Conservation (phyloP, 1,140 invertebrate genomes). For the Trachelipus rathkii region DNA sequence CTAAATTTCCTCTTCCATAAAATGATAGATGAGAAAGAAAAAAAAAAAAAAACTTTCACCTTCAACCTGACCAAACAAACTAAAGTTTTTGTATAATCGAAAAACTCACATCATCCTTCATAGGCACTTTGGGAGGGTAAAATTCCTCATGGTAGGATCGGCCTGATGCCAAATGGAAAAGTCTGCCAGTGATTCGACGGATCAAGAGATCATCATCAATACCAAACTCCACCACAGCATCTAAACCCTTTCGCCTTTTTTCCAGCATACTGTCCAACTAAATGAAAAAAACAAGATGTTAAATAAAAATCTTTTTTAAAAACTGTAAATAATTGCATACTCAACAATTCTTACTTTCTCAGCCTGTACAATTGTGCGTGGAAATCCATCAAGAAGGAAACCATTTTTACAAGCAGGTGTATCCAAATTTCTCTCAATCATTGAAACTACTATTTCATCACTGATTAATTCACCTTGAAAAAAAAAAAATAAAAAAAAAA, state of each 20-base stretch:
- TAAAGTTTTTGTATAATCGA: too few relatives aligned
- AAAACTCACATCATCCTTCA: too few relatives aligned
- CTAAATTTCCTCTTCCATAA: too few relatives aligned
- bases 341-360: conserved; percentile 62
- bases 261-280: conserved; percentile 84
- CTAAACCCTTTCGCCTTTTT: conserved; percentile 72
- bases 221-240: conserved; percentile 90
- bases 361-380: conserved; percentile 85
- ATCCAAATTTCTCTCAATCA: conserved; percentile 86
- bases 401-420: conserved; percentile 89
- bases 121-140: conserved; percentile 82
- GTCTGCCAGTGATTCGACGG: conserved; percentile 82
- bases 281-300: too few relatives aligned
- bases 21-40: too few relatives aligned
- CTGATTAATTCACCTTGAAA: conserved; percentile 82
- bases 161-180: conserved; percentile 85
- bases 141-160: conserved; percentile 96
- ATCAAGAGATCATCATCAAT: conserved; percentile 88
- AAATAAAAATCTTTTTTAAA: too few relatives aligned
- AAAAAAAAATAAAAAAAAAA: too few relatives aligned
- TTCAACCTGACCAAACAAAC: too few relatives aligned
- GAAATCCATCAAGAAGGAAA: conserved; percentile 96
- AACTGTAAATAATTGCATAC: too few relatives aligned
- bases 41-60: too few relatives aligned
- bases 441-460: conserved; percentile 87